These are phyloP conservation scores for Rhinopomastus cyanomelas DNA, from an alignment of 2,113 vertebrate species.

Conservation along the genomic window DNA sequence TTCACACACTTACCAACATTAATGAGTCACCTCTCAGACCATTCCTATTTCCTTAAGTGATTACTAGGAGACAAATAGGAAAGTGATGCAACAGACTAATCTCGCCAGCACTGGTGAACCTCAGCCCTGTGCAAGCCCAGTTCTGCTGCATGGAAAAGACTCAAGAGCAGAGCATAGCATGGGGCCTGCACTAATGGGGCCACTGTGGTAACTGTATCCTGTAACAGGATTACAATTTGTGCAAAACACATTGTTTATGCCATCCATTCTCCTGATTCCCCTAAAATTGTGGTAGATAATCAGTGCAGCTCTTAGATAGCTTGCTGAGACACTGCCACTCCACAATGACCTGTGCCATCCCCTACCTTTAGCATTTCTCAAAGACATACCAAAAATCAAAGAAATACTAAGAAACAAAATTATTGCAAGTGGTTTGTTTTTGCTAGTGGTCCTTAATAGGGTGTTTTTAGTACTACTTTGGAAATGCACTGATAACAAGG, in stretches of 20 bases:
- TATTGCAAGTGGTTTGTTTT: not conserved
- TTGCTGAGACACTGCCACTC: not conserved
- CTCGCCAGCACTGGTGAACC: not conserved
- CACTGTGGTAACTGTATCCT: fast-evolving
- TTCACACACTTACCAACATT: too few relatives aligned
- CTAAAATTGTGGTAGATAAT: not conserved
- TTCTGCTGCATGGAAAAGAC: not conserved
- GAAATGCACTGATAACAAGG: not conserved
- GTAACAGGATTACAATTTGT: not conserved
- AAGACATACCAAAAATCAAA: not conserved
- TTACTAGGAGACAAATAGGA: not conserved
- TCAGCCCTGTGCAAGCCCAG: not conserved
- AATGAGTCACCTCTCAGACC: too few relatives aligned
- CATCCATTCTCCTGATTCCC: not conserved
- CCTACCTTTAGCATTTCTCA: not conserved
- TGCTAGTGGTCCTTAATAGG: not conserved
- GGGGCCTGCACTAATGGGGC: not conserved
- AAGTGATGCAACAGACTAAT: not conserved
- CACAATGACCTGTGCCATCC: not conserved
- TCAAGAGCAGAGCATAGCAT: not conserved
- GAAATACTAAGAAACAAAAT: not conserved
- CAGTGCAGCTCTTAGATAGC: not conserved
- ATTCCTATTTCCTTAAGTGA: not conserved
- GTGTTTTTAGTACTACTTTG: not conserved
- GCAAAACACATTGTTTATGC: not conserved